Evolutionary conservation across 2,113 vertebrate genomes (phyloP), one percentile per base, ranked within the genome.

Genomic region (Patagioenas fasciata): DNA sequence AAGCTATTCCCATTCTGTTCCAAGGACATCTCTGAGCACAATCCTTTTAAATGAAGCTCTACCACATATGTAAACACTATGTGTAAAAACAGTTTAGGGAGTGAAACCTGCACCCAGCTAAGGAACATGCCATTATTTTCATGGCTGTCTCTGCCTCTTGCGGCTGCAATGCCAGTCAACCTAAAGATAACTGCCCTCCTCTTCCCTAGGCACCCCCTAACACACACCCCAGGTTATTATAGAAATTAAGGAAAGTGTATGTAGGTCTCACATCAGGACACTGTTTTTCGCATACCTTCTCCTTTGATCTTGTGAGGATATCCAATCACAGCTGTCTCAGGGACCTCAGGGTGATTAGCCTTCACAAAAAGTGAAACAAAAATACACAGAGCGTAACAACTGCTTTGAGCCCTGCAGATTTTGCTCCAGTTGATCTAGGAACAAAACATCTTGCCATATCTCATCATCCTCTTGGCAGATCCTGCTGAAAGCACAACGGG

Each of bases 321-420:
- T 44, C 99, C 98, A 73, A 99, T 97, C 86, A 99, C 99, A n/a
- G 99, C 99, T 1, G 98, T 97, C 95, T 99, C 99, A 2, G 99
- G 99, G 75, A 99, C 99, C 4, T 97, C 97, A 6, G 99, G 99
- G 84, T 99, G 99, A 89, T 98, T 98, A 50, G 99, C 98, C 99
- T 99, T 95, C 65, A 78, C 38, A 81, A 42, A 74, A 95, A 80
- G 54, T 57, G 26, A 71, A 94, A 73, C 29, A 91, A 71, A 77
- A 79, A 57, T 3, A 54, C 34, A 67, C 19, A 65, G 42, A 75
- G 64, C 28, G 1, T 58, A 36, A 80, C 13, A 69, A 60, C 38
- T 8, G 31, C 56, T 77, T 81, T n/a, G 71, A 72, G 56, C 11
- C 44, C 28, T 38, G 40, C 36, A 86, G 32, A 36, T 25, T 65